Evolutionary conservation across 2,888 invertebrate species (phyloP).

Genomic region (Cheiracanthium punctorium): DNA sequence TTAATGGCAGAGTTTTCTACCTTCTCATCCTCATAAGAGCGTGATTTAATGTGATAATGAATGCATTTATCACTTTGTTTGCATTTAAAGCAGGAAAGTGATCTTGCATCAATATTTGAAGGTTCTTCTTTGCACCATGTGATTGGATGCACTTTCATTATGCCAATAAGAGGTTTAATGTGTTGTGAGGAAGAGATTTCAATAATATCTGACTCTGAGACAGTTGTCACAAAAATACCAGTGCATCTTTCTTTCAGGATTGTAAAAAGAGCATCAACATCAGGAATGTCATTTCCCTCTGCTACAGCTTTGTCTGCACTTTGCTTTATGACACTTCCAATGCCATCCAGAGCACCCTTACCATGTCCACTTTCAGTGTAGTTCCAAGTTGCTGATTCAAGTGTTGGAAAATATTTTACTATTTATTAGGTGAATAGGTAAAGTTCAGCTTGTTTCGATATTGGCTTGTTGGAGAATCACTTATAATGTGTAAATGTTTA

Average conservation of each 20-base stretch:
- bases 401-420: not conserved
- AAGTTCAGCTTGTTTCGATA: not conserved
- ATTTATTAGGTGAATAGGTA: constrained; percentile 2
- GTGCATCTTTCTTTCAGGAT: not conserved
- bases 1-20: not conserved
- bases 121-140: not conserved
- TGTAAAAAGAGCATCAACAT: not conserved
- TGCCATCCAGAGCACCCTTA: not conserved
- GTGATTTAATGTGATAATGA: constrained; percentile 1
- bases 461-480: not conserved
- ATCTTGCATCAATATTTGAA: not conserved
- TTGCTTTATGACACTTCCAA: not conserved
- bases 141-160: not conserved
- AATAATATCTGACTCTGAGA: not conserved
- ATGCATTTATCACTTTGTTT: not conserved
- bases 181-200: not conserved
- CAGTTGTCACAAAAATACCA: not conserved
- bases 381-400: not conserved
- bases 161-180: not conserved
- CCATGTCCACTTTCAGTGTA: not conserved
- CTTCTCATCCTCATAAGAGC: not conserved
- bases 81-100: not conserved
- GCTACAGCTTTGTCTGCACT: constrained; percentile 11
- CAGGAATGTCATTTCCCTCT: constrained; percentile 11
- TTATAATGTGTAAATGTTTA: not conserved